Evolutionary conservation across 1,140 invertebrate genomes (phyloP), one percentile per base, ranked within the genome.

Genomic region (Zaprionus vittiger): DNA sequence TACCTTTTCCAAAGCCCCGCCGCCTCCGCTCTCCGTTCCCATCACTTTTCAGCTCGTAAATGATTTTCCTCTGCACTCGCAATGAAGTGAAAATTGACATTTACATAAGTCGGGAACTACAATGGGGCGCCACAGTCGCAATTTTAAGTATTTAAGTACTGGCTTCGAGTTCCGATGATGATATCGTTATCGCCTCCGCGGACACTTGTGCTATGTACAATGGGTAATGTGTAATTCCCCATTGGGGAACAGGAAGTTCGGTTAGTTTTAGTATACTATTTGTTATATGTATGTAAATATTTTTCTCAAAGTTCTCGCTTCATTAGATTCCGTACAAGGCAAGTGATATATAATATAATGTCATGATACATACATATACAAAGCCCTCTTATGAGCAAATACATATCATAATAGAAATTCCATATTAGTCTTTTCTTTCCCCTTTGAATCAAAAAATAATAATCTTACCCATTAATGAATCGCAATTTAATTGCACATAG

Each of bases 71-170:
- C n/a, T 17, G 41, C 38, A 47, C 17, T 41, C 57, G 57, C 57
- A 65, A 83, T 77, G 73, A 77, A 70, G 67, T 73, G 71, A 69
- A 71, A 84, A 79, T 64, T 55, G 66, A 71, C 34, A 68, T 81
- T 64, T 68, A 60, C 49, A 61, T 65, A 55, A 68, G 60, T 57
- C 41, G 49, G 52, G 44, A 22, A 56, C 59, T 69, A 14, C 60
- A 44, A 44, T 41, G 37, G 66, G 47, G 66, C 47, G 38, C 38
- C 61, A 44, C 28, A 38, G 34, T 68, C 31, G 31, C 31, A 11
- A 9, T 34, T 34, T 34, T 34, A 0, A 34, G 31, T 34, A 34
- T 49, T 14, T 9, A 37, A 75, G 63, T 55, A 55, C 68, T 70
- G 57, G 26, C 67, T 70, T 70, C 31, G 28, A 62, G 34, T 72